Percentiles rank a stretch among this genome's conserved stretches.
Evolutionary conservation across 2,113 vertebrate species (phyloP).

Genomic region (Pterocles gutturalis): DNA sequence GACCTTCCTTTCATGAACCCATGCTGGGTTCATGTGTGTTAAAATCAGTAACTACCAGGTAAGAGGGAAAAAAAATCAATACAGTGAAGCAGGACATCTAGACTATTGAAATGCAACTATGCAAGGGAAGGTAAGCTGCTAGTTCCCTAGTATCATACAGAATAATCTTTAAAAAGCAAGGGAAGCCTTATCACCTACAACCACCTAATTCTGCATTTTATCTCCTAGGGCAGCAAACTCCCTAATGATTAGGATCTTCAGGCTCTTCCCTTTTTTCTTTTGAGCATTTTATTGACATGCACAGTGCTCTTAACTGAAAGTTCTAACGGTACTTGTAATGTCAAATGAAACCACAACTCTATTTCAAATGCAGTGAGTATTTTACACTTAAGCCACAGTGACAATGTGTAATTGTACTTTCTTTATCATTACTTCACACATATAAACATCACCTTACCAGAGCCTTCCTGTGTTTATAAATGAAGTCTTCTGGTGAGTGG

Average conservation of each 20-base stretch:
- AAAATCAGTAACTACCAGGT: neutral
- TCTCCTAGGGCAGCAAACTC: neutral
- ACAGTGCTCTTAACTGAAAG: neutral
- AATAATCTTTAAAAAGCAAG: neutral
- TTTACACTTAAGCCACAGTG: neutral
- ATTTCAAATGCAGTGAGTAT: neutral
- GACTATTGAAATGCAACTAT: neutral
- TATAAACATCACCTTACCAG: constrained; percentile 81
- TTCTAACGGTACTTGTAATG: neutral
- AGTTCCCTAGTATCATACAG: neutral
- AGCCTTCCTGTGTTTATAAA: constrained; percentile 95
- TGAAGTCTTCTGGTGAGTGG: constrained; percentile 95
- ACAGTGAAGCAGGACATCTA: neutral
- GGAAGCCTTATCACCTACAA: neutral
- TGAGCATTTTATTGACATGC: neutral
- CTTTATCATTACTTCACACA: neutral
- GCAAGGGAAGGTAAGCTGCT: neutral
- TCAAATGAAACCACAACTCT: neutral
- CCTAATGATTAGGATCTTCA: neutral
- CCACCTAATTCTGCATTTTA: neutral
- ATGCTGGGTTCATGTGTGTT: too few relatives aligned
- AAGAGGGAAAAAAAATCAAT: neutral
- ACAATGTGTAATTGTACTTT: neutral
- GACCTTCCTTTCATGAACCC: too few relatives aligned
- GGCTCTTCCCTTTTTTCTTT: neutral